A percentile compares a stretch with the other conserved stretches of the same genome.
Conservation (phyloP, 1,140 invertebrate genomes). For the Galendromus occidentalis region DNA sequence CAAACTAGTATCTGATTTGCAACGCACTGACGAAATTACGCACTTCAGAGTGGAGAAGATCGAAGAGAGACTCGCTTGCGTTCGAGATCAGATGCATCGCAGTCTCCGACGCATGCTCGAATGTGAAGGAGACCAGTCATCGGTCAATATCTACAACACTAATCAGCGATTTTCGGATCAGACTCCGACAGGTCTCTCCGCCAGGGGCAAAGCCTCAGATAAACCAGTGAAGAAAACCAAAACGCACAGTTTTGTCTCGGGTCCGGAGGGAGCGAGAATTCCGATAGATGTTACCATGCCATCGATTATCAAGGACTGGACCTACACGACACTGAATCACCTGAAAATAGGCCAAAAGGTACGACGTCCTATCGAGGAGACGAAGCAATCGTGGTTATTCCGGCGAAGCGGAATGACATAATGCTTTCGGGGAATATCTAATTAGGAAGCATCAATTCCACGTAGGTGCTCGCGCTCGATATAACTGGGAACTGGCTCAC, state of each 20-base stretch:
- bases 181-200: background rate
- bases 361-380: too few relatives aligned
- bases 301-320: background rate
- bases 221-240: background rate
- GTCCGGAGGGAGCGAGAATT: background rate
- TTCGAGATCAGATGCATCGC: background rate
- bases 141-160: background rate
- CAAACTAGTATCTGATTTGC: background rate
- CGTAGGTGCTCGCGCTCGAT: background rate
- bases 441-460: background rate
- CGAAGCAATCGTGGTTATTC: background rate
- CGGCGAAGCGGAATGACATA: background rate
- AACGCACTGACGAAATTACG: background rate
- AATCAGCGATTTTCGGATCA: background rate
- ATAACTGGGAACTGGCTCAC: background rate
- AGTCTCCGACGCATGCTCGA: background rate
- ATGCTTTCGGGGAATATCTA: background rate
- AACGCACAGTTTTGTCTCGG: background rate
- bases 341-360: background rate
- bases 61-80: background rate
- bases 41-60: background rate
- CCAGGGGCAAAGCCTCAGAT: background rate
- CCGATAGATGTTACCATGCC: background rate
- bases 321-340: background rate
- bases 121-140: background rate